phyloP scores from a whole-genome alignment of 2,113 vertebrate species.

The Orthonyx spaldingii region DNA sequence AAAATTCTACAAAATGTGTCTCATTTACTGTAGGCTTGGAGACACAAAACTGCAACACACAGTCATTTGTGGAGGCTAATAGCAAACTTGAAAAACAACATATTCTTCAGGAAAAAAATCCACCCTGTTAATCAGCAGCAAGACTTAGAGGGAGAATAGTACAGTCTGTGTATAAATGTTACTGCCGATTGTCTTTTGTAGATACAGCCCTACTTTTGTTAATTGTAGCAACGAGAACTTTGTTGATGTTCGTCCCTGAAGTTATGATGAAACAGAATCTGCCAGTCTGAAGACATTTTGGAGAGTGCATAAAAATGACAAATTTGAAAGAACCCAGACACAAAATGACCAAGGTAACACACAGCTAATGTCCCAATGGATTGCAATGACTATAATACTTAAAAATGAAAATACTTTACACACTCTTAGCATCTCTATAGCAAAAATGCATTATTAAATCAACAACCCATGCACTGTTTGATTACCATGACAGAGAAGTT shows the following conservation, averaged over 20 bases:
- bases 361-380: not conserved
- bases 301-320: not conserved
- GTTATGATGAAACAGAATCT: not conserved
- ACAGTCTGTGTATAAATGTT: not conserved
- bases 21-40: conserved; percentile 38
- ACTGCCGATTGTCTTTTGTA: not conserved
- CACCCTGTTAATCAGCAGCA: not conserved
- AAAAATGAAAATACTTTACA: not conserved
- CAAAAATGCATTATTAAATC: not conserved
- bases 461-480: not conserved
- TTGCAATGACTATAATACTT: not conserved
- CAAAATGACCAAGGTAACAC: not conserved
- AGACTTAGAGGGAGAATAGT: not conserved
- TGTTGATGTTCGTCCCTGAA: not conserved
- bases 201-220: not conserved
- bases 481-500: not conserved
- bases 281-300: not conserved
- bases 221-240: not conserved
- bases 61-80: not conserved
- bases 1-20: conserved; percentile 49
- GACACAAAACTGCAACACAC: not conserved
- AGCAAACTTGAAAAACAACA: not conserved
- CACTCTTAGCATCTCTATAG: not conserved
- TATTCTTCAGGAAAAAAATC: not conserved
- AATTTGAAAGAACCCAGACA: not conserved